Conservation (phyloP, 2,113 vertebrate genomes). For the Gasterosteus nipponicus region DNA sequence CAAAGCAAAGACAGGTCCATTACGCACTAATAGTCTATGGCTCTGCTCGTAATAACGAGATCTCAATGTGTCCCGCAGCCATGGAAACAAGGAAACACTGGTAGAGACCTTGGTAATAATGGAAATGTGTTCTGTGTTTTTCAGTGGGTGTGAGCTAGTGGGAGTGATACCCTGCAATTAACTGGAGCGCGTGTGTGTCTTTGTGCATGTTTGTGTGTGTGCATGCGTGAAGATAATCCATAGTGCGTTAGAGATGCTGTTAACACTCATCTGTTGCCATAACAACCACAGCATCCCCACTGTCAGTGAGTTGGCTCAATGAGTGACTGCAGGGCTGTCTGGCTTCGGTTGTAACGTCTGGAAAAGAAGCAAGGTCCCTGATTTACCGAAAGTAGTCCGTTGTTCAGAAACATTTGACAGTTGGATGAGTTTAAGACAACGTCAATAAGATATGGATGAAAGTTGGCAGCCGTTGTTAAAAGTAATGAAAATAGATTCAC, state of each 20-base stretch:
- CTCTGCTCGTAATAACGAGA: constrained; percentile 49
- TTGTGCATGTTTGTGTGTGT: not conserved
- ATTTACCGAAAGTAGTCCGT: not conserved
- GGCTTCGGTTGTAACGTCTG: constrained; percentile 1
- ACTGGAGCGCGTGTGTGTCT: constrained; percentile 21
- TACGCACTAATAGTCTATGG: constrained; percentile 31
- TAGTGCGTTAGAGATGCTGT: constrained; percentile 39
- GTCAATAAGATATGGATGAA: not conserved
- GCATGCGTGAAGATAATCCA: constrained; percentile 35
- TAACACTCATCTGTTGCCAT: constrained; percentile 65
- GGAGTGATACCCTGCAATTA: constrained; percentile 49
- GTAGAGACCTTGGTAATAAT: constrained; percentile 32
- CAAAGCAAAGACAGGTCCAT: constrained; percentile 42
- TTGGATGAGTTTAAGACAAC: not conserved
- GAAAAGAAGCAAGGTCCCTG: constrained; percentile 8
- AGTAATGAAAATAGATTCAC: not conserved
- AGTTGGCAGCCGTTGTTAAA: not conserved
- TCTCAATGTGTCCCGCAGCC: constrained; percentile 51
- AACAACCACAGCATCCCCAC: constrained; percentile 53
- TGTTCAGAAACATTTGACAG: not conserved
- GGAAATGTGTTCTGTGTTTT: constrained; percentile 22
- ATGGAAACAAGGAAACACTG: constrained; percentile 45
- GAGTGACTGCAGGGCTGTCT: constrained; percentile 18
- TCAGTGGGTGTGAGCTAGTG: not conserved
- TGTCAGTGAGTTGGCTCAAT: constrained; percentile 24